Conservation (phyloP, 2,113 vertebrate species). For the Hippolais icterina region DNA sequence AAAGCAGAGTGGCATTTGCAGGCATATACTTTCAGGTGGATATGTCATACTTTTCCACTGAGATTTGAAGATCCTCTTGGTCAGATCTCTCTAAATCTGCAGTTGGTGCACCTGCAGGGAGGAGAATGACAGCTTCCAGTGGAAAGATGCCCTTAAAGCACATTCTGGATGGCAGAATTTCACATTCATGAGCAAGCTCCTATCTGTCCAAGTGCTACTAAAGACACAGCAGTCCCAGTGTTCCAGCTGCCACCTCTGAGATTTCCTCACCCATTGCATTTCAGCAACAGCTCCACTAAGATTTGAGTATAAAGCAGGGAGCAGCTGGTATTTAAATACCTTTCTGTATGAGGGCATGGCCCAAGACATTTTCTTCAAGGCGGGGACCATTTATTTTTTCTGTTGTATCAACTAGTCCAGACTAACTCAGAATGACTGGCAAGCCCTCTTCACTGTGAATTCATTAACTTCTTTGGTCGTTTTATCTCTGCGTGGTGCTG, state of each 20-base stretch:
- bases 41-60: background rate
- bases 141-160: background rate
- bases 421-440: background rate
- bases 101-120: accelerated
- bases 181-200: background rate
- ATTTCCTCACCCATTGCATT: accelerated
- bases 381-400: background rate
- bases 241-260: background rate
- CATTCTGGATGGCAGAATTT: background rate
- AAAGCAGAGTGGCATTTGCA: background rate
- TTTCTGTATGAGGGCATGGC: background rate
- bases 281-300: background rate
- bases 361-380: background rate
- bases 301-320: background rate
- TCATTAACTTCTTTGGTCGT: accelerated
- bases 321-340: background rate
- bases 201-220: background rate
- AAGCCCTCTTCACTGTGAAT: background rate
- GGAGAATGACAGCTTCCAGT: background rate
- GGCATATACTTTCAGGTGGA: background rate
- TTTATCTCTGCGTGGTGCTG: background rate
- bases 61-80: background rate
- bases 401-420: background rate
- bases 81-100: background rate
- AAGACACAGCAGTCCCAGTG: background rate